Conservation (phyloP, 2,113 vertebrate genomes). For the Tor tambroides region DNA sequence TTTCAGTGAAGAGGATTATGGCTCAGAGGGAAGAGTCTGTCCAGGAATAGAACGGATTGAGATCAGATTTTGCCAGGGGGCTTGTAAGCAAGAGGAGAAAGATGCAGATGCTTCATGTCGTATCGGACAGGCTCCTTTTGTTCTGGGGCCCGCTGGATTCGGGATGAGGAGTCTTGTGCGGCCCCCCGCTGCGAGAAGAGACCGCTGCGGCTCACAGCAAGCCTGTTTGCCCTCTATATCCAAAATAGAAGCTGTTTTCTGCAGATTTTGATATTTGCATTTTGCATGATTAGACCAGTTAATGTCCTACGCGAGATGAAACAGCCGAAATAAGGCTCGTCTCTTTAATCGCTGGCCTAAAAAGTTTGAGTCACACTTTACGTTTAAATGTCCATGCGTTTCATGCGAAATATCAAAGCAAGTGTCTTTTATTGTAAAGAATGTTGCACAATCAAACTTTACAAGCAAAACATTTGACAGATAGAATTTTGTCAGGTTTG, state of each 20-base stretch:
- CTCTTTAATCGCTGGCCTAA: not conserved
- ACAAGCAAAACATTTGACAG: not conserved
- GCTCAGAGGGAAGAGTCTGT: conserved; percentile 37
- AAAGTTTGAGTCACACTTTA: not conserved
- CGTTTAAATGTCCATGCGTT: not conserved
- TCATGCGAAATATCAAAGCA: not conserved
- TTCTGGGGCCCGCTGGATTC: conserved; percentile 32
- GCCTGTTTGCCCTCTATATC: not conserved
- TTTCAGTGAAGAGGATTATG: conserved; percentile 53
- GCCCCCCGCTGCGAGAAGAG: conserved; percentile 45
- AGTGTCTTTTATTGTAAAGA: too few species aligned
- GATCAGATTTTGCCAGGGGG: conserved; percentile 51
- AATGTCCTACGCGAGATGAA: conserved; percentile 1
- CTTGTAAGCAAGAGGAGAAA: conserved; percentile 27
- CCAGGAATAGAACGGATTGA: conserved; percentile 60
- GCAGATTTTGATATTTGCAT: conserved; percentile 27
- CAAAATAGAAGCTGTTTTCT: conserved; percentile 1
- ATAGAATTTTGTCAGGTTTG: not conserved
- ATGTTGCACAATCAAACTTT: not conserved
- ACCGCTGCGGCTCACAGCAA: not conserved
- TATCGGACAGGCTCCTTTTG: conserved; percentile 40
- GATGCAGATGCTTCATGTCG: conserved; percentile 2
- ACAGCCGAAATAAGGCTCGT: not conserved
- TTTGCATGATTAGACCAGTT: not conserved
- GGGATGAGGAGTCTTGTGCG: not conserved